phyloP scores from a whole-genome alignment of 1,140 invertebrate species.

The Apis laboriosa region DNA sequence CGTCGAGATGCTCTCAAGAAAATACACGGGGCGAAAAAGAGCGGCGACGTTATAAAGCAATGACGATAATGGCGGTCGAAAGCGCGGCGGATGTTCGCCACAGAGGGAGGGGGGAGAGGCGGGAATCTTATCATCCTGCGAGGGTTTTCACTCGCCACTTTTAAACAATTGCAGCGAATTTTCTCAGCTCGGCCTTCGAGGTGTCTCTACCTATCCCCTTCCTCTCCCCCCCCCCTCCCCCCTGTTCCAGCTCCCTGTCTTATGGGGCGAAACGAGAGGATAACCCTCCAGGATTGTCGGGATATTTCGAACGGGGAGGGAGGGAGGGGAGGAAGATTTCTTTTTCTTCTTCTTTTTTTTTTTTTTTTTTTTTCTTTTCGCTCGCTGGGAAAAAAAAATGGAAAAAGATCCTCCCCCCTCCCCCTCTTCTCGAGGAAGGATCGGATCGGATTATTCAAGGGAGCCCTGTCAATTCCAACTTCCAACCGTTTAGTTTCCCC shows the following conservation, averaged over 20 bases:
- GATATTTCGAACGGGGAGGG: conserved; percentile 58
- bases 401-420: conserved; percentile 35
- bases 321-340: conserved; percentile 12
- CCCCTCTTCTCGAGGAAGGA: conserved; percentile 46
- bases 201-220: background rate
- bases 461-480: conserved; percentile 1
- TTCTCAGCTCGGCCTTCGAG: background rate
- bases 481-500: background rate
- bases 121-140: background rate
- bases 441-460: conserved; percentile 60
- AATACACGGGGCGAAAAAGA: conserved; percentile 19
- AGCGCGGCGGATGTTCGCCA: conserved; percentile 25
- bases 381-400: conserved; percentile 56
- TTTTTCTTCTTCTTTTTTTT: too few relatives aligned
- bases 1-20: conserved; percentile 33
- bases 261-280: conserved; percentile 7
- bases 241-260: conserved; percentile 21
- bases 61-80: conserved; percentile 38
- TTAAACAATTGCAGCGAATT: conserved; percentile 51
- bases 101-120: background rate
- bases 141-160: background rate
- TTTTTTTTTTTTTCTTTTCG: too few relatives aligned
- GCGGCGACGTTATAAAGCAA: conserved; percentile 40
- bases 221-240: conserved; percentile 11
- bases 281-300: conserved; percentile 27